These are phyloP conservation scores for Phoenoteleia sp. DNA, from an alignment of 2,888 invertebrate species.

Conservation along the genomic window DNA sequence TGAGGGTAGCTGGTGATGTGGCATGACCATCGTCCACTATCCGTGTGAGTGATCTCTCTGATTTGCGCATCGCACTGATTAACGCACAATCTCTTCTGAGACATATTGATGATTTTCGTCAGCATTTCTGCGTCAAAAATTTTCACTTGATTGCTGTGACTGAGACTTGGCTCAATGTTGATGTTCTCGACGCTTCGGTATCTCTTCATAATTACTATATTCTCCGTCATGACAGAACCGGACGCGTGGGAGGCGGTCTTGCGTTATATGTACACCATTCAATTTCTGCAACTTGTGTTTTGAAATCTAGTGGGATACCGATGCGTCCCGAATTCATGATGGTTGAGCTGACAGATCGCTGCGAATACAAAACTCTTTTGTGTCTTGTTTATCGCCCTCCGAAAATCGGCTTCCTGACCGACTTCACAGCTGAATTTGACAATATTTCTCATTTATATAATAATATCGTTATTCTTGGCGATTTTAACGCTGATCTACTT, in stretches of 20 bases:
- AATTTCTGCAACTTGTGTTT: not conserved
- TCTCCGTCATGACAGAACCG: not conserved
- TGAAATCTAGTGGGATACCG: not conserved
- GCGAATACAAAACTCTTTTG: not conserved
- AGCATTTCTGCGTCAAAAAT: not conserved
- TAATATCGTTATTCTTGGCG: not conserved
- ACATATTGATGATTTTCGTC: conserved; percentile 7
- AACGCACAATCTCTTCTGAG: too few relatives aligned
- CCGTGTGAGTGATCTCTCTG: too few relatives aligned
- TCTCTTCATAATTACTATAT: not conserved
- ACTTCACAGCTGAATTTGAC: not conserved
- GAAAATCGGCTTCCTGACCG: not conserved
- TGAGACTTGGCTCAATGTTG: not conserved
- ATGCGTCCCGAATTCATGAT: not conserved
- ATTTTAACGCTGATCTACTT: too few relatives aligned
- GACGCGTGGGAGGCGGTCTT: not conserved
- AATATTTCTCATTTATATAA: not conserved
- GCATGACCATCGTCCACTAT: too few relatives aligned
- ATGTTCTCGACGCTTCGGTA: not conserved
- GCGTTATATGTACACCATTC: not conserved
- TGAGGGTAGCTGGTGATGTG: too few relatives aligned
- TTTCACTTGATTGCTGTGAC: not conserved
- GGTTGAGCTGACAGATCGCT: not conserved
- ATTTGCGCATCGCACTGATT: too few relatives aligned
- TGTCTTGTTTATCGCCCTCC: not conserved